A percentile compares a stretch with the other conserved stretches of the same genome.
Conservation (phyloP, 2,888 invertebrate species). For the Cancer borealis region DNA sequence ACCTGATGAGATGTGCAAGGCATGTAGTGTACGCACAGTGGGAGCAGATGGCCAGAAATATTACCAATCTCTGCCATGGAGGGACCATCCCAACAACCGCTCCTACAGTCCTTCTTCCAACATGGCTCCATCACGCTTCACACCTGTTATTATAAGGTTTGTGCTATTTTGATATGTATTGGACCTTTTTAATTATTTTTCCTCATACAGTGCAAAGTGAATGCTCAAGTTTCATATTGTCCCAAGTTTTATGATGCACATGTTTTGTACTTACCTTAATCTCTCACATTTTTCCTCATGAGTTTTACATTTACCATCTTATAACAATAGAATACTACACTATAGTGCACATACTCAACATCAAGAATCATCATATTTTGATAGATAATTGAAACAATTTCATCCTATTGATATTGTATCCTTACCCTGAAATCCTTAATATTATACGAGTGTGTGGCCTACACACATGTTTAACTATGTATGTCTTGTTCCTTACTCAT, state of each 20-base stretch:
- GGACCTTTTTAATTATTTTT: not conserved
- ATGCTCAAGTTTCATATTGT: not conserved
- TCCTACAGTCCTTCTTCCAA: conserved; percentile 51
- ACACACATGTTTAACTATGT: no score
- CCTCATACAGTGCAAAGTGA: not conserved
- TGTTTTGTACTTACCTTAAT: not conserved
- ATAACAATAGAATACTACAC: no score
- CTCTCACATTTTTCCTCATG: no score
- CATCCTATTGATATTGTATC: no score
- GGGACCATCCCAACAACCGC: conserved; percentile 59
- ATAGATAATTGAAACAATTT: no score
- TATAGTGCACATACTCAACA: no score
- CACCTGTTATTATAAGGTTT: conserved; percentile 69
- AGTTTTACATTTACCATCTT: no score
- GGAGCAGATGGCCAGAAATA: conserved; percentile 52
- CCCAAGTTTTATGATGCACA: not conserved
- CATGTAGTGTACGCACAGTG: conserved; percentile 52
- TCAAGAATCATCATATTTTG: no score
- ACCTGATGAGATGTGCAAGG: conserved; percentile 63
- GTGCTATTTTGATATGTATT: not conserved
- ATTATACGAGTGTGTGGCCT: no score
- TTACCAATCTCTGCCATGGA: conserved; percentile 54
- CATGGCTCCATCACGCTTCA: conserved; percentile 64
- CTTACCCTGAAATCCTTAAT: no score
- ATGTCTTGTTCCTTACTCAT: no score